Base-by-base conservation (phyloP, 2,113 vertebrate genomes). In the Hippocampus comes region DNA sequence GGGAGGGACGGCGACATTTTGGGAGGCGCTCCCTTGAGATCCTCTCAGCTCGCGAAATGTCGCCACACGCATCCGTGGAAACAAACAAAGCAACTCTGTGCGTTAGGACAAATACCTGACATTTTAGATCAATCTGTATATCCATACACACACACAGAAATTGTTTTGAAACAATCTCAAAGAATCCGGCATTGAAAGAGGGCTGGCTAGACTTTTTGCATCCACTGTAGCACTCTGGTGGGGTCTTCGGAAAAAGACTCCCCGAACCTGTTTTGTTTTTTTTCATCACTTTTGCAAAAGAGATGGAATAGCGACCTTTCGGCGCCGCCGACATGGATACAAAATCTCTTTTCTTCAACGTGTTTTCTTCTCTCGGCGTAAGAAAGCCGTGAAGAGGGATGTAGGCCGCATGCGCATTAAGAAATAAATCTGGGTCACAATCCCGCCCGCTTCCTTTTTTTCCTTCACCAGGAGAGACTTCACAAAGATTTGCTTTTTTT, bases 371-470 rank as follows among this genome's bases (percentile, higher is more conserved):
- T 10, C 8, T 42, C 21, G 9, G 4, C 20, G 17, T 17, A 5
- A 63, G 34, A 20, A 63, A 18, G 11, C 14, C 17, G 23, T 43
- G 46, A 43, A 65, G 41, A 46, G 15, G 42, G 38, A 65, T 46
- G 41, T 25, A 4, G 43, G 63, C 41, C 5, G 20, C 38, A 17
- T 7, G 48, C 21, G 64, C 64, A 78, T 76, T 68, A 73, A 53
- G 61, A 55, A 69, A 64, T 27, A 72, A 79, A 90, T 90, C 80
- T 88, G 72, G 87, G 88, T 88, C 87, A 86, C 55, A 51, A 71
- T 77, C 59, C 27, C 27, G 7, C 59, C 27, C 20, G 27, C 27
- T 17, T 61, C 6, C 27, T 30, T 18, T 61, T 23, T 61, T 30
- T 57, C 8, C 17, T 9, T 61, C 15, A 25, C 70, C 81, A 80